These are phyloP conservation scores for Pterois miles DNA, from an alignment of 2,797 vertebrate genomes.

Conservation along the genomic window DNA sequence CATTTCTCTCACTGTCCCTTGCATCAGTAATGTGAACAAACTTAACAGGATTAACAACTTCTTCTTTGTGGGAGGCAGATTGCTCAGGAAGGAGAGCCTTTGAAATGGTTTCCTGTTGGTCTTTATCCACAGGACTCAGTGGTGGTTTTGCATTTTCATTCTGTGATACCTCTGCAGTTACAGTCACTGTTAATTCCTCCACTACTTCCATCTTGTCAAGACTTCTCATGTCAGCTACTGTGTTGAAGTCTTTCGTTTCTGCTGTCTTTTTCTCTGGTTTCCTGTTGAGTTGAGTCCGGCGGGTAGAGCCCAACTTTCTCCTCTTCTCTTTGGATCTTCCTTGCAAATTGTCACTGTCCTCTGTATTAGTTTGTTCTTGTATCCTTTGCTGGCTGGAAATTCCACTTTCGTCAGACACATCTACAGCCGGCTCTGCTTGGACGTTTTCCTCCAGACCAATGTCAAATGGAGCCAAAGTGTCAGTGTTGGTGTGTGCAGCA, in stretches of 20 bases:
- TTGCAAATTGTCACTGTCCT: slow-evolving; percentile 13
- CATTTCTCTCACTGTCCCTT: neutral
- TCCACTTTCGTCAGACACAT: slow-evolving; percentile 9
- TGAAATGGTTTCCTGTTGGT: slow-evolving; percentile 16
- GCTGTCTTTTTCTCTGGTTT: slow-evolving; percentile 11
- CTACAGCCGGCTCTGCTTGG: neutral
- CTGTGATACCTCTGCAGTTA: slow-evolving; percentile 3
- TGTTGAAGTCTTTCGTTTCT: neutral
- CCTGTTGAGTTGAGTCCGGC: slow-evolving; percentile 34
- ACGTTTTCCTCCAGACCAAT: neutral
- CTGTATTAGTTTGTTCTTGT: slow-evolving; percentile 1
- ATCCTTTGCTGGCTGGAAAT: neutral
- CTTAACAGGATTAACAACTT: neutral
- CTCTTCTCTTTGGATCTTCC: slow-evolving; percentile 48
- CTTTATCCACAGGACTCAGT: neutral
- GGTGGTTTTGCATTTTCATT: slow-evolving; percentile 18
- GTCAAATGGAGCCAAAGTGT: neutral
- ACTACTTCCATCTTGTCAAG: slow-evolving; percentile 4
- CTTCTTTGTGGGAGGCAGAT: slow-evolving; percentile 8
- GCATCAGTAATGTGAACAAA: neutral
- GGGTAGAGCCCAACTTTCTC: slow-evolving; percentile 76
- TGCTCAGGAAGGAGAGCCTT: neutral
- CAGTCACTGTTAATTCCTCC: slow-evolving; percentile 1
- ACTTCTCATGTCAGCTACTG: neutral
- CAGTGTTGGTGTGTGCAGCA: neutral